Evolutionary conservation across 2,113 vertebrate genomes (phyloP), one percentile per base, ranked within the genome.

Genomic region (Gobio gobio): DNA sequence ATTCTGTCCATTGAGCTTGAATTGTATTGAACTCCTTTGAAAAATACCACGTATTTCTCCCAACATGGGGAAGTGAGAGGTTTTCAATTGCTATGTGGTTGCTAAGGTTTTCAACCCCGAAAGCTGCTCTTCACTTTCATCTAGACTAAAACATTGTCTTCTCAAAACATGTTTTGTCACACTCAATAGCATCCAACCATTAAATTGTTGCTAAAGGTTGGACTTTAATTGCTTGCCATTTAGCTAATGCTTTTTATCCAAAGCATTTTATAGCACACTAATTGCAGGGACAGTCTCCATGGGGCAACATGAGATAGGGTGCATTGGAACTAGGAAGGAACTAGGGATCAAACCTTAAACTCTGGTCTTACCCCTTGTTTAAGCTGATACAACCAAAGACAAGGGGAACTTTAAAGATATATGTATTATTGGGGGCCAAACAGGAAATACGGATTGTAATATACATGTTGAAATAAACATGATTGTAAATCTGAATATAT

Each of bases 211-310:
- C 22, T 22, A 59, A 78, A 78, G 76, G 54, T 58, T 59, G 54
- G n/a, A 20, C 3, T 59, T 78, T 78, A 77, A 77, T 77, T 22
- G 29, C 74, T 51, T 77, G 74, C 10, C 49, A 78, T 78, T 59
- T 59, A 78, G 29, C 29, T 58, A 49, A 78, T 59, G 29, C 33
- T 73, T 73, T 47, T 45, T 40, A 70, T 70, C 33, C 66, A 40
- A 22, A 56, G 74, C 51, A 56, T 22, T 77, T 36, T 36, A 77
- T 56, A 13, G 10, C 54, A 12, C 51, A 56, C 51, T 77, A 77
- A 77, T 77, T 77, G 49, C 51, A 36, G 26, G 24, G 24, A 56
- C 36, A 36, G 10, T 36, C 29, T 56, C 29, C 29, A 77, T 36
- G 49, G 74, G 47, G n/a, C 26, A 54, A 33, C 24, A 18, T 18